Evolutionary conservation across 1,140 invertebrate genomes (phyloP), one percentile per base, ranked within the genome.

Genomic region (Drosophila obscura): DNA sequence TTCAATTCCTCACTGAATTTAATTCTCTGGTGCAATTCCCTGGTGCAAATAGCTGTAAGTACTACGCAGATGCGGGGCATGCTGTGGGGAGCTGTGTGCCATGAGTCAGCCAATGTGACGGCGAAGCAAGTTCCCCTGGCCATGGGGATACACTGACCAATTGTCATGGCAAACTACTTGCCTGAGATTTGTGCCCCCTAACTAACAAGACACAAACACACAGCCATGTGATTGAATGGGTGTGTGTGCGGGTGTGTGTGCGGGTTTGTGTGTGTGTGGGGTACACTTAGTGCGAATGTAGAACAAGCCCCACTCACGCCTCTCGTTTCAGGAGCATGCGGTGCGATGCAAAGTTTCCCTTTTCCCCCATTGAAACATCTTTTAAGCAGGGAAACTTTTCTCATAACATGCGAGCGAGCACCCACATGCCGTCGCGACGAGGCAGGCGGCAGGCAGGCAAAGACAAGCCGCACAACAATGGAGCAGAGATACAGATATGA

Each of bases 361-460:
- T 28, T 28, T 7, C 7, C 26, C 26, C 26, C 35, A 48, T 62
- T 19, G 61, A 44, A 61, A 55, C 75, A 62, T 65, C 75, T 79
- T 85, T 80, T 59, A 58, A 76, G 66, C 57, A 53, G 49, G 55
- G 48, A 73, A 84, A 81, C 60, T 84, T 84, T 81, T 77, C 51
- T 49, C 53, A 87, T 81, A 77, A 69, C 60, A 79, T 67, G 67
- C 62, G 48, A 61, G 67, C 58, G 48, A 61, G 35, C 39, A 43
- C 35, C n/a, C 31, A 53, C 39, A 11, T 49, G 26, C 28, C 19
- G 19, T 19, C 0, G 19, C 19, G 19, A 19, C 19, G 19, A 19
- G 19, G 19, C 19, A 19, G 19, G 19, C n/a, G n/a, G n/a, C n/a
- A n/a, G n/a, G n/a, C n/a, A 19, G 19, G 19, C 19, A 19, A 1